Conservation (phyloP, 35 echinoderm and acorn worm genomes). For the Apostichopus californicus region DNA sequence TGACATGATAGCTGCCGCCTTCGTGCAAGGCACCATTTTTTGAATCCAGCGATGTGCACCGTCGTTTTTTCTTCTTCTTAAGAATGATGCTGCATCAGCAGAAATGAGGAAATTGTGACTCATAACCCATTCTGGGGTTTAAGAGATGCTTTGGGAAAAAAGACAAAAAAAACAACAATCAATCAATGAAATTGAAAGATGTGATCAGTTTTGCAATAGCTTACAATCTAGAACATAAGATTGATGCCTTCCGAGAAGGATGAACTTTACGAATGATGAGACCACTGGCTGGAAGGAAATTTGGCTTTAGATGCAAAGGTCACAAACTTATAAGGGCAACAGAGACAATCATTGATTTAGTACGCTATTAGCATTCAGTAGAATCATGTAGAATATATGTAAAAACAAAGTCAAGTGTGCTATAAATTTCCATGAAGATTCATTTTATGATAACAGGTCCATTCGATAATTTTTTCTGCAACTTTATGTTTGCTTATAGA, state of each 20-base stretch:
- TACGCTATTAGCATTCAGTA: too few relatives aligned
- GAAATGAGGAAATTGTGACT: neutral
- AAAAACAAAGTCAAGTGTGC: too few relatives aligned
- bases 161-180: neutral
- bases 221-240: neutral
- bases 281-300: too few relatives aligned
- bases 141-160: neutral
- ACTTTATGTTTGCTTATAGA: too few relatives aligned
- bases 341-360: too few relatives aligned
- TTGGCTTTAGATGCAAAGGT: too few relatives aligned
- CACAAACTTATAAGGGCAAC: too few relatives aligned
- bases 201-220: neutral
- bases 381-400: too few relatives aligned
- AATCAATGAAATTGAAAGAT: neutral
- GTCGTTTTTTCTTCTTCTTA: neutral
- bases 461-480: too few relatives aligned
- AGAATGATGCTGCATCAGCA: neutral
- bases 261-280: neutral
- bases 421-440: too few relatives aligned
- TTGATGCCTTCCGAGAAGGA: neutral
- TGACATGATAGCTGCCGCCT: conserved; percentile 57
- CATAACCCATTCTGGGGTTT: neutral
- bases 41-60: neutral
- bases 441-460: too few relatives aligned
- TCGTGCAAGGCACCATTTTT: neutral